A percentile compares a stretch with the other conserved stretches of the same genome.
These are phyloP conservation scores for Leucoraja ocellata DNA, from an alignment of 2,797 vertebrate species.

Conservation along the genomic window DNA sequence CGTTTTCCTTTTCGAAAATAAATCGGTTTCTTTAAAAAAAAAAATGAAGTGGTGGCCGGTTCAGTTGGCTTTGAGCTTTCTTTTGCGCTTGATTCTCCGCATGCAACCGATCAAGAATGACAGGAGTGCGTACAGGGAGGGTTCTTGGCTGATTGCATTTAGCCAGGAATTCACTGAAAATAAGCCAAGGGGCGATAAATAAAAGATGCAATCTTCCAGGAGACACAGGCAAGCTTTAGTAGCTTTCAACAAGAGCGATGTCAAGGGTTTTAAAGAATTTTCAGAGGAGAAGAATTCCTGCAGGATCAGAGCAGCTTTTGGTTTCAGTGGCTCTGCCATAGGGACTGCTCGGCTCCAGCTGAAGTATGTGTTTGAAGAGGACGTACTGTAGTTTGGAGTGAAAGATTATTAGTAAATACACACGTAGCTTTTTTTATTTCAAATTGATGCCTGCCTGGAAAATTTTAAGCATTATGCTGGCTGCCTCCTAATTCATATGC, in stretches of 20 bases:
- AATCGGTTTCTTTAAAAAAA: neutral
- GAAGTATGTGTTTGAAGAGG: constrained; percentile 33
- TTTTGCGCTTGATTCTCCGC: constrained; percentile 69
- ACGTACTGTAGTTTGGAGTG: neutral
- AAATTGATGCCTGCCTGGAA: neutral
- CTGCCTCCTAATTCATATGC: neutral
- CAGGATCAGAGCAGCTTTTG: constrained; percentile 22
- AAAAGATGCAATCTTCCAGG: constrained; percentile 88
- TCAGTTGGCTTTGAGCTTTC: constrained; percentile 52
- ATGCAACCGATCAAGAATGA: constrained; percentile 81
- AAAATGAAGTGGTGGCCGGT: constrained; percentile 55
- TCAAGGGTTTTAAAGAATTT: constrained; percentile 42
- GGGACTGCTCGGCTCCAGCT: constrained; percentile 1
- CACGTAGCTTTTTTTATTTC: neutral
- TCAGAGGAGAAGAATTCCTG: constrained; percentile 15
- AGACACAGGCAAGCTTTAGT: constrained; percentile 57
- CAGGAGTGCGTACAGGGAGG: constrained; percentile 79
- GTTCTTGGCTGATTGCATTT: constrained; percentile 86
- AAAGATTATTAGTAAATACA: constrained; percentile 29
- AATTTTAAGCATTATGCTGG: neutral
- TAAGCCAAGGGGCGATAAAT: constrained; percentile 87
- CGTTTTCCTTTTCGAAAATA: neutral
- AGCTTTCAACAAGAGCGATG: constrained; percentile 55
- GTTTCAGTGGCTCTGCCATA: neutral
- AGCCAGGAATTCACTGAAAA: constrained; percentile 87